Conservation (phyloP, 1,140 invertebrate genomes). For the Drosophila grimshawi region DNA sequence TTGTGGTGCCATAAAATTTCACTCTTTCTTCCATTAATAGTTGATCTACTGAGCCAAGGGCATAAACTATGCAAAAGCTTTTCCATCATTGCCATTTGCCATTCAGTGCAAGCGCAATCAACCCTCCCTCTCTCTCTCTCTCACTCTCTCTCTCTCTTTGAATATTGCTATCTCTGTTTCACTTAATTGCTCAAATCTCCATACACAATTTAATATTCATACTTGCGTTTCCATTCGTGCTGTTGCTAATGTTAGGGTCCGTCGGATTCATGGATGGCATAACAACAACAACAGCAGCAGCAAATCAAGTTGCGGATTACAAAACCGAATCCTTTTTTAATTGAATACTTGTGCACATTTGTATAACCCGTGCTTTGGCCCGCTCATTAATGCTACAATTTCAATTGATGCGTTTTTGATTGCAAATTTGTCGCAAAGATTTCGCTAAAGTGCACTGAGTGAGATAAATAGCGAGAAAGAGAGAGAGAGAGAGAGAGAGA, state of each 20-base stretch:
- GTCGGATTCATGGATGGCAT: slow-evolving; percentile 17
- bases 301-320: slow-evolving; percentile 58
- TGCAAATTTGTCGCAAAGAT: slow-evolving; percentile 79
- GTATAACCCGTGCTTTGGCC: slow-evolving; percentile 38
- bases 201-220: slow-evolving; percentile 81
- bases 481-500: not conserved
- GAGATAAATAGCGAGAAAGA: not conserved
- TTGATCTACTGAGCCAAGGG: slow-evolving; percentile 75
- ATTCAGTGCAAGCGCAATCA: slow-evolving; percentile 20
- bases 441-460: slow-evolving; percentile 49
- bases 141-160: not conserved
- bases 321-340: slow-evolving; percentile 82
- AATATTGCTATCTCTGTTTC: slow-evolving; percentile 39
- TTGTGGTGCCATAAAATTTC: slow-evolving; percentile 56
- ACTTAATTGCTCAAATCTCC: slow-evolving; percentile 69
- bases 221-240: slow-evolving; percentile 76
- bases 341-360: slow-evolving; percentile 54
- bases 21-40: slow-evolving; percentile 77
- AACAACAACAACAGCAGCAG: slow-evolving; percentile 11
- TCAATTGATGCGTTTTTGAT: slow-evolving; percentile 83
- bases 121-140: not conserved
- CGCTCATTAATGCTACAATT: slow-evolving; percentile 67
- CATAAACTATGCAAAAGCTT: slow-evolving; percentile 76
- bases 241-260: slow-evolving; percentile 65
- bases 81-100: slow-evolving; percentile 66